Evolutionary conservation across 2,797 vertebrate genomes (phyloP).

Genomic region (Chelonia mydas): DNA sequence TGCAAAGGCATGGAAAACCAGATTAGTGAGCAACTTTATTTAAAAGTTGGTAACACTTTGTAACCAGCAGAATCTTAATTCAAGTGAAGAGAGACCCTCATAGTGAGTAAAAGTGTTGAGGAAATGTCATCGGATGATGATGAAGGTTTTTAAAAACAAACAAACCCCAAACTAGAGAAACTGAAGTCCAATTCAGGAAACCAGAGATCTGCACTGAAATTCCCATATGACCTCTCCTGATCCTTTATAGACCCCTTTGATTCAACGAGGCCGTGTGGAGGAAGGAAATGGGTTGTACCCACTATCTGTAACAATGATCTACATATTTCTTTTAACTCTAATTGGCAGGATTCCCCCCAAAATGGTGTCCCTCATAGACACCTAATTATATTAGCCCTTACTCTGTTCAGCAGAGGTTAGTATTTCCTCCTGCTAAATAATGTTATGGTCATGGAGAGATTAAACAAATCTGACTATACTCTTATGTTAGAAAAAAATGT

Average conservation of each 20-base stretch:
- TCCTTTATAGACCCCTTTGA: neutral
- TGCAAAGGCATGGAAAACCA: conserved; percentile 45
- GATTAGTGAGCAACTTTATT: conserved; percentile 31
- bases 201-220: neutral
- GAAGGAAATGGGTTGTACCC: neutral
- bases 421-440: neutral
- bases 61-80: neutral
- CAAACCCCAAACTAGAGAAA: neutral
- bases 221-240: neutral
- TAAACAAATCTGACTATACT: neutral
- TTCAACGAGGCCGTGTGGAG: neutral
- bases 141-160: neutral
- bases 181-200: neutral
- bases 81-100: neutral
- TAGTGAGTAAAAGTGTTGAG: neutral
- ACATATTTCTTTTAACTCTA: neutral
- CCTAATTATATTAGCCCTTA: neutral
- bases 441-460: neutral
- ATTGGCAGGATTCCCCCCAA: neutral
- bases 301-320: neutral
- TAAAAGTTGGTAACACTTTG: conserved; percentile 18
- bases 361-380: neutral
- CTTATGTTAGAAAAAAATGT: neutral
- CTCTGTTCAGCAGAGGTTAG: neutral
- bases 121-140: neutral